A percentile compares a stretch with the other conserved stretches of the same genome.
Conservation (phyloP, 1,140 invertebrate genomes). For the Diabrotica virgifera region DNA sequence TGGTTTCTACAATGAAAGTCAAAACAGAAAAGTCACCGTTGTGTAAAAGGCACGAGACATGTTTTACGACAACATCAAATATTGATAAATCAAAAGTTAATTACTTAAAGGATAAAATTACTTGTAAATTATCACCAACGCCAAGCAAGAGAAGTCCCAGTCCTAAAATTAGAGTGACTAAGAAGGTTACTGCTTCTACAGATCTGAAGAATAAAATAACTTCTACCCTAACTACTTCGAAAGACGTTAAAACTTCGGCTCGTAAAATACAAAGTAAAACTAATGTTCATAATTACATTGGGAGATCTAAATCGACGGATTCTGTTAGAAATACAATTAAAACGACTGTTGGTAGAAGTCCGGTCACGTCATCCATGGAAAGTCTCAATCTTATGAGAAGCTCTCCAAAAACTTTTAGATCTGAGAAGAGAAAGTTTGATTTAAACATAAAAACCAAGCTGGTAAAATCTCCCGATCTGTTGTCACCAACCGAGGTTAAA, state of each 20-base stretch:
- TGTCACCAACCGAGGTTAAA: slow-evolving; percentile 58
- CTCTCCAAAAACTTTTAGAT: slow-evolving; percentile 50
- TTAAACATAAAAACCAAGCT: slow-evolving; percentile 37
- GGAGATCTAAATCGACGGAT: slow-evolving; percentile 20
- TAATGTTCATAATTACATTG: slow-evolving; percentile 19
- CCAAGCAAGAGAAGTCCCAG: slow-evolving; percentile 47
- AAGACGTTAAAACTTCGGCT: slow-evolving; percentile 30
- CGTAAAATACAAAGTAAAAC: slow-evolving; percentile 36
- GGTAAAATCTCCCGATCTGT: slow-evolving; percentile 53
- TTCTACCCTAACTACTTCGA: slow-evolving; percentile 31
- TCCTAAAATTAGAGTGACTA: slow-evolving; percentile 41
- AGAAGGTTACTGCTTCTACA: slow-evolving; percentile 48
- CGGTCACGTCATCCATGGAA: slow-evolving; percentile 24
- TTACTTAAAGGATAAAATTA: slow-evolving; percentile 58
- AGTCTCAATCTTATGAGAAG: slow-evolving; percentile 26
- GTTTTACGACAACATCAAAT: slow-evolving; percentile 49
- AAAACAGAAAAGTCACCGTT: slow-evolving; percentile 33
- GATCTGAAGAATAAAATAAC: slow-evolving; percentile 35
- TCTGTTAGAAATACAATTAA: slow-evolving; percentile 29
- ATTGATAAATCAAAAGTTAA: slow-evolving; percentile 54
- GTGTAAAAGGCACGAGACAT: slow-evolving; percentile 56
- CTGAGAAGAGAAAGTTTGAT: slow-evolving; percentile 42
- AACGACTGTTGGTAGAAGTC: slow-evolving; percentile 23
- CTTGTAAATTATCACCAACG: slow-evolving; percentile 54
- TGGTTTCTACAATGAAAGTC: slow-evolving; percentile 58